These are phyloP conservation scores for Actenoides hombroni DNA, from an alignment of 2,113 vertebrate species.

Conservation along the genomic window DNA sequence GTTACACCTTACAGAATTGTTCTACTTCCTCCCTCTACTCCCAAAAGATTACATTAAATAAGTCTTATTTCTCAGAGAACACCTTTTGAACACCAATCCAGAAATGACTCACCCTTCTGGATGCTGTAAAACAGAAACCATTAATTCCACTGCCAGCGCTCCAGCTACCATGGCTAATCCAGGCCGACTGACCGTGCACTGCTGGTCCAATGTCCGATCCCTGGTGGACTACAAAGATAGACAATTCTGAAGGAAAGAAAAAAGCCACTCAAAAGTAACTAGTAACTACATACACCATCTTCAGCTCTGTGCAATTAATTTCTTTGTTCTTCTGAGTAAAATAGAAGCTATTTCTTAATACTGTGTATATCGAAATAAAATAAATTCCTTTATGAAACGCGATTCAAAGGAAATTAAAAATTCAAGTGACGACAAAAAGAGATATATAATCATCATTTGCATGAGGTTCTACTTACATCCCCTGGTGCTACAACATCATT, in stretches of 20 bases:
- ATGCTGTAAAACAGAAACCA: constrained; percentile 96
- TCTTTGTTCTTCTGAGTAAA: not conserved
- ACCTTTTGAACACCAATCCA: not conserved
- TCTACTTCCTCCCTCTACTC: not conserved
- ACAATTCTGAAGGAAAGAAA: not conserved
- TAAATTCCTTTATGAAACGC: not conserved
- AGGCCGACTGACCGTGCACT: constrained; percentile 95
- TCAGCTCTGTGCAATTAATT: not conserved
- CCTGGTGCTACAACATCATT: constrained; percentile 97
- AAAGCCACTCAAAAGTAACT: not conserved
- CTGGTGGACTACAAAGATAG: constrained; percentile 86
- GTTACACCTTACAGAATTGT: not conserved
- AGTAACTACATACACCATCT: not conserved
- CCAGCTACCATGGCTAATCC: constrained; percentile 95
- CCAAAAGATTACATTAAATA: not conserved
- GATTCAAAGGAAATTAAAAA: not conserved
- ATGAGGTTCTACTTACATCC: constrained; percentile 83
- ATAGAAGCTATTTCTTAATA: not conserved
- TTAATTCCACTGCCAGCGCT: constrained; percentile 93
- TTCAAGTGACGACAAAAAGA: not conserved
- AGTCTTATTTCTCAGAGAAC: not conserved
- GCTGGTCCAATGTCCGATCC: constrained; percentile 95
- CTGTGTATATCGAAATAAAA: accelerated
- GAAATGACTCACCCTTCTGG: constrained; percentile 87
- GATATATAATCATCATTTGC: not conserved